phyloP scores from a whole-genome alignment of 2,797 vertebrate species.

The Pogonophryne albipinna region DNA sequence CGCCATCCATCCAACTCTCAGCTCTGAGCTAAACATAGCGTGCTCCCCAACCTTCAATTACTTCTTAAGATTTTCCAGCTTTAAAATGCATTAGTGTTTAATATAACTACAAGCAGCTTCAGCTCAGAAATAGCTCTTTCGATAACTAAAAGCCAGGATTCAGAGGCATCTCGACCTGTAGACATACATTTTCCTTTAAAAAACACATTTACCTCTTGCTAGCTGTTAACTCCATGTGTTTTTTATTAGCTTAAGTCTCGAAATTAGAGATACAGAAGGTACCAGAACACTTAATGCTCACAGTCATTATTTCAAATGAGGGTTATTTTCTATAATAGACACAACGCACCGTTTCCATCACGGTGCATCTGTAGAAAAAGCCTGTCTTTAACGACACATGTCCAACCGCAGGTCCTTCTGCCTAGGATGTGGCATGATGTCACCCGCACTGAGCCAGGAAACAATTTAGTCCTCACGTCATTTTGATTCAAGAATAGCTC shows the following conservation, averaged over 20 bases:
- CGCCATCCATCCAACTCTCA: conserved; percentile 19
- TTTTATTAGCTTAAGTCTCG: conserved; percentile 53
- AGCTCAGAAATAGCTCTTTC: conserved; percentile 18
- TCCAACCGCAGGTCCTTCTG: conserved; percentile 60
- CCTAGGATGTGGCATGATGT: conserved; percentile 76
- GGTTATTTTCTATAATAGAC: conserved; percentile 62
- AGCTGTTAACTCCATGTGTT: conserved; percentile 55
- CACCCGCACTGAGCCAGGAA: conserved; percentile 67
- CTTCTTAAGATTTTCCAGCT: conserved; percentile 35
- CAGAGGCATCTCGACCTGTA: conserved; percentile 43
- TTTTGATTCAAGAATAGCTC: conserved; percentile 32
- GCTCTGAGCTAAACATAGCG: conserved; percentile 23
- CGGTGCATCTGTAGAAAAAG: too few relatives aligned
- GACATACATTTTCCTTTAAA: conserved; percentile 54
- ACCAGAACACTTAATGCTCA: conserved; percentile 28
- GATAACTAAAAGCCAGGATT: conserved; percentile 43
- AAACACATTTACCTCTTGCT: conserved; percentile 38
- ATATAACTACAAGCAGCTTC: conserved; percentile 58
- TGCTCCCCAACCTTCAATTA: conserved; percentile 4
- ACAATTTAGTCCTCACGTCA: conserved; percentile 44
- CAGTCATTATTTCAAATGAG: conserved; percentile 58
- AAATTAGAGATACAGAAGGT: conserved; percentile 28
- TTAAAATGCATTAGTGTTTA: conserved; percentile 60
- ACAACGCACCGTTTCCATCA: conserved; percentile 62
- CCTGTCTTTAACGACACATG: conserved; percentile 59